These are phyloP conservation scores for Megalurothrips usitatus DNA, from an alignment of 2,888 invertebrate genomes.

Conservation along the genomic window DNA sequence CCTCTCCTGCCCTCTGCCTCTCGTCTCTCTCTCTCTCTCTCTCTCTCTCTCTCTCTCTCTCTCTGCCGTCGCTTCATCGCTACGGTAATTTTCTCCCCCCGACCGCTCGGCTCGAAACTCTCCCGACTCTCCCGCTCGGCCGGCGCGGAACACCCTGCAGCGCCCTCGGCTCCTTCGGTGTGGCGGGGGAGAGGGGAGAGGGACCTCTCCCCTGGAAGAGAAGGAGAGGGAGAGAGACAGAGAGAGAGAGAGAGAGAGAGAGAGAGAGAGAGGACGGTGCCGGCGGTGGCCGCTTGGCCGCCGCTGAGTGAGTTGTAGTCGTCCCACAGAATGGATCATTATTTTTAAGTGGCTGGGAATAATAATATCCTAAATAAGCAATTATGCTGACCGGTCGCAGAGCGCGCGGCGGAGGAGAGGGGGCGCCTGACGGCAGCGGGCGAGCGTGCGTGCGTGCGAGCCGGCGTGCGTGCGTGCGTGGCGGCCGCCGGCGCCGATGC, in stretches of 20 bases:
- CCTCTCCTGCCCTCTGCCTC: not conserved
- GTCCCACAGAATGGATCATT: conserved; percentile 21
- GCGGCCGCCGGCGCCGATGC: not conserved
- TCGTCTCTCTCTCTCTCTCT: too few relatives aligned
- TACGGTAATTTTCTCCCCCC: conserved; percentile 2
- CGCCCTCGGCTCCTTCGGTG: not conserved
- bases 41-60: too few relatives aligned
- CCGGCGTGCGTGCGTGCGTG: not conserved
- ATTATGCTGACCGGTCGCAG: not conserved
- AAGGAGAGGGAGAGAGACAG: too few relatives aligned
- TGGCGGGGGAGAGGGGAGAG: too few relatives aligned
- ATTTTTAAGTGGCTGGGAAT: conserved; percentile 25
- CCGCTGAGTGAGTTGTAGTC: not conserved
- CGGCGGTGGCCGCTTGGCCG: not conserved
- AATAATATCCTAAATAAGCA: conserved; percentile 27
- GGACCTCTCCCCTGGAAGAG: too few relatives aligned
- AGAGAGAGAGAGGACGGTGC: too few relatives aligned
- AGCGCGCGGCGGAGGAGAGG: not conserved
- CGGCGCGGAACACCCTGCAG: not conserved
- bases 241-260: too few relatives aligned
- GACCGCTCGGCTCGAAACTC: not conserved
- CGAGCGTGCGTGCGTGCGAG: conserved; percentile 1
- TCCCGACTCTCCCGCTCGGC: not conserved
- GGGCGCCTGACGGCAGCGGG: not conserved
- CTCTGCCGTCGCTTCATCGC: not conserved